Evolutionary conservation across 1,140 invertebrate genomes (phyloP), one percentile per base, ranked within the genome.

Genomic region (Kradibia gibbosae): DNA sequence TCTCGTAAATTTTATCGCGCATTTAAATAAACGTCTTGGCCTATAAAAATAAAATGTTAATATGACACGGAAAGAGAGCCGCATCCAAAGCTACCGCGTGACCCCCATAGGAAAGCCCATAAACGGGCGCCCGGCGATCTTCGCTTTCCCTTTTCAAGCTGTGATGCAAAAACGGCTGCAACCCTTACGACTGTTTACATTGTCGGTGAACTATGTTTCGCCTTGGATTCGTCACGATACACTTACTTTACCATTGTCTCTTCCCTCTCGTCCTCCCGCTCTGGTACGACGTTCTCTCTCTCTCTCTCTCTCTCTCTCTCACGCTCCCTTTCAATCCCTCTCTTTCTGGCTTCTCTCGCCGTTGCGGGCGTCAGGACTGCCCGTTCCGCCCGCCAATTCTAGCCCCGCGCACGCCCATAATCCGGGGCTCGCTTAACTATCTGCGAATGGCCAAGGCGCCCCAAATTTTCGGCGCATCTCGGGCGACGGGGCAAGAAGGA

Each of bases 221-320:
- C 87, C 88, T 87, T 85, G 84, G 78, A 88, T 88, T 88, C 67
- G 88, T 86, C 83, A 85, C 86, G 84, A 82, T 84, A 75, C 79
- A 81, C 55, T 82, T 72, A 72, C 67, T 79, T 71, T 80, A 11
- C 28, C 31, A 3, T 60, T 73, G n/a, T 31, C 15, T 62, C 55
- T 25, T 10, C n/a, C 42, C 25, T 10, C 7, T 25, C 28, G 28
- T 4, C 17, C 31, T 28, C 17, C 7, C 42, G 3, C 17, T 65
- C 31, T n/a, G n/a, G n/a, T n/a, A n/a, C n/a, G n/a, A n/a, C n/a
- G n/a, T n/a, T 74, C 53, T 55, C 34, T 60, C 31, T 4, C 20
- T 71, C n/a, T 48, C 42, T 10, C 7, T 25, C 28, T 62, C 17
- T 34, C 31, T 28, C 17, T 28, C 42, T 31, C 17, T 65, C 31